Evolutionary conservation across 1,140 invertebrate species (phyloP), one percentile per base, ranked within the genome.

Genomic region (Aphaenogaster floridana): DNA sequence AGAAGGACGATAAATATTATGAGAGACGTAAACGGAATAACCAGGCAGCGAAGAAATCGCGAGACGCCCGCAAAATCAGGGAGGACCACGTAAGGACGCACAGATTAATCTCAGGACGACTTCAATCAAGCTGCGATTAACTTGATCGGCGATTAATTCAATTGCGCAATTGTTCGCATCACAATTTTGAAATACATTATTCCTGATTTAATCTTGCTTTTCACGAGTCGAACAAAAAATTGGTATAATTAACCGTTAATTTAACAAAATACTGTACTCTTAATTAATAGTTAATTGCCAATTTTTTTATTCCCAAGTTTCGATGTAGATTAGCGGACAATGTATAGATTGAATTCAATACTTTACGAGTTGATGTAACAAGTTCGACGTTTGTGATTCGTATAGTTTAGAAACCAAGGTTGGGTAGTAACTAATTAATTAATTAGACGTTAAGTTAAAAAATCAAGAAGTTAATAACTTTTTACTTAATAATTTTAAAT

Each of bases 1-100:
- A 98, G 92, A 99, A 99, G 93, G 98, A 99, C 93, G 97, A 97
- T 39, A 98, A 98, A 93, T 99, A 99, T 95, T 99, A 97, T 92
- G 98, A 99, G 93, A 95, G 98, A 61, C 96, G 98, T 88, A 97
- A 97, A 93, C 96, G 98, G 2, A 99, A 99, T 95, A 99, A 99
- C 94, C 96, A 98, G 92, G 98, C 98, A 0, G 98, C 98, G 0
- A 99, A 99, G 95, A 98, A 98, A 92, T 98, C 98, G 0, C 95
- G 98, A 54, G 98, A 99, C 94, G 97, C 98, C 0, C 96, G 98
- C 48, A 97, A 98, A 93, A 96, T 98, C 63, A 96, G 98, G 63
- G 98, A 99, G 95, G 98, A 98, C 94, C 97, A 98, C 94, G 97
- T 98, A 92, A 95, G 94, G 85, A 45, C 6, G 3, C 1, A 36